Percentiles rank a stretch among this genome's conserved stretches.
These are phyloP conservation scores for Tringa solitaria DNA, from an alignment of 2,113 vertebrate genomes.

Conservation along the genomic window DNA sequence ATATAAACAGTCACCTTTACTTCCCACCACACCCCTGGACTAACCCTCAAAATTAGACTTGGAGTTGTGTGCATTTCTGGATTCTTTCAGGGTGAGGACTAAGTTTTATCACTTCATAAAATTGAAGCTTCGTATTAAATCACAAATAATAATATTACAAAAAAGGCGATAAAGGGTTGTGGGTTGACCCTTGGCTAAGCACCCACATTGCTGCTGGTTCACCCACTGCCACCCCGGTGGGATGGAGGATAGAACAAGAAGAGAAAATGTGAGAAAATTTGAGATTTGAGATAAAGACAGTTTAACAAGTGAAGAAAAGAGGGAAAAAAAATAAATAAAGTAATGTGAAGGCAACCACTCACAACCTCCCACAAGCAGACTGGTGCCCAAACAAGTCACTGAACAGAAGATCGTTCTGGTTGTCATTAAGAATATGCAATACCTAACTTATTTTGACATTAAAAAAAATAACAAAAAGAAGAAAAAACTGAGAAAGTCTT, in stretches of 20 bases:
- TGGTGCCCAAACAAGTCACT: background rate
- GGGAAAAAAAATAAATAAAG: background rate
- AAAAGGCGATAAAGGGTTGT: background rate
- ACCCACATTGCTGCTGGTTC: background rate
- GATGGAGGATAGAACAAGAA: background rate
- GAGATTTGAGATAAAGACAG: background rate
- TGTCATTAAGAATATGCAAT: background rate
- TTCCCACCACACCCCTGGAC: background rate
- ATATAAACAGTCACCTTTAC: background rate
- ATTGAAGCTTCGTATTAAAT: background rate
- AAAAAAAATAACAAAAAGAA: background rate
- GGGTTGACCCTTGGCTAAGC: background rate
- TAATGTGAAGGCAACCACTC: background rate
- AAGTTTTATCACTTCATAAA: background rate
- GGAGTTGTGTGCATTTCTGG: background rate
- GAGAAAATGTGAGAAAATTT: accelerated
- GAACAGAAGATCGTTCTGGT: background rate
- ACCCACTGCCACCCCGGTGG: background rate
- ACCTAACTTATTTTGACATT: background rate
- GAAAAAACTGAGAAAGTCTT: background rate
- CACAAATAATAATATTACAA: background rate
- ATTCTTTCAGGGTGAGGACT: background rate
- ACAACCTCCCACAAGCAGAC: background rate
- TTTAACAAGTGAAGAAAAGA: background rate
- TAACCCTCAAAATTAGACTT: background rate